These are phyloP conservation scores for Hormiphora californensis DNA, from an alignment of 37 sponge, comb jelly and placozoan species.

Conservation along the genomic window DNA sequence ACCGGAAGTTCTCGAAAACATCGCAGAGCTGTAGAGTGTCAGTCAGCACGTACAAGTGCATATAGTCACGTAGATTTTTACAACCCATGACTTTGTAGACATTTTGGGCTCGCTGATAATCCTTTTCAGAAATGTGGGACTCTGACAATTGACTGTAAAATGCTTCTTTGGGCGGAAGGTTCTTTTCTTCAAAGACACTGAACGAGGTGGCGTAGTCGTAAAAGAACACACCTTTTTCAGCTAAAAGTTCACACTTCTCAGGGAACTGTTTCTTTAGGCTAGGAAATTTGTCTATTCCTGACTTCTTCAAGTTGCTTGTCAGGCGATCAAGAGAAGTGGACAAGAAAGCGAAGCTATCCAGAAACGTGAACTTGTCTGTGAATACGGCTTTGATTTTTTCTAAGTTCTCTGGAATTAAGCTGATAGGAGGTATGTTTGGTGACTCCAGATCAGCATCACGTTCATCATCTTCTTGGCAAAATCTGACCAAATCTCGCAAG, in stretches of 20 bases:
- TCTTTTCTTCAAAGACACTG: background rate
- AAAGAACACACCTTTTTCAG: conserved; percentile 19
- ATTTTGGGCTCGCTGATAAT: background rate
- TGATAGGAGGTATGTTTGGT: too few species aligned
- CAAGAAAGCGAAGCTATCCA: conserved; percentile 8
- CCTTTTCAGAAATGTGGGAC: background rate
- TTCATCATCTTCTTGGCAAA: background rate
- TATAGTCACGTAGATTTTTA: background rate
- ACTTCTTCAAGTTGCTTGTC: background rate
- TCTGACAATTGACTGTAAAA: conserved; percentile 7
- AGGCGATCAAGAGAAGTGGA: conserved; percentile 4
- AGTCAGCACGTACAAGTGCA: background rate
- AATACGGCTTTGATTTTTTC: conserved; percentile 36
- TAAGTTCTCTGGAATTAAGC: conserved; percentile 8
- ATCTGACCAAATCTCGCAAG: background rate
- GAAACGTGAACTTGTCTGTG: conserved; percentile 11
- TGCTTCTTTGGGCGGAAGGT: background rate
- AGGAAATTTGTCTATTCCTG: background rate
- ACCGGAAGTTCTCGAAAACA: conserved; percentile 4
- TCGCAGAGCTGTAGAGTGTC: too few species aligned
- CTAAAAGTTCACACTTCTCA: background rate
- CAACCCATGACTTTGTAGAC: background rate
- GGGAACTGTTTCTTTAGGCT: background rate
- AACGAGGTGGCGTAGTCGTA: background rate
- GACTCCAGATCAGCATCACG: too few species aligned